Evolutionary conservation across 2,113 vertebrate genomes (phyloP).

Genomic region (Chaetorhynchus papuensis): DNA sequence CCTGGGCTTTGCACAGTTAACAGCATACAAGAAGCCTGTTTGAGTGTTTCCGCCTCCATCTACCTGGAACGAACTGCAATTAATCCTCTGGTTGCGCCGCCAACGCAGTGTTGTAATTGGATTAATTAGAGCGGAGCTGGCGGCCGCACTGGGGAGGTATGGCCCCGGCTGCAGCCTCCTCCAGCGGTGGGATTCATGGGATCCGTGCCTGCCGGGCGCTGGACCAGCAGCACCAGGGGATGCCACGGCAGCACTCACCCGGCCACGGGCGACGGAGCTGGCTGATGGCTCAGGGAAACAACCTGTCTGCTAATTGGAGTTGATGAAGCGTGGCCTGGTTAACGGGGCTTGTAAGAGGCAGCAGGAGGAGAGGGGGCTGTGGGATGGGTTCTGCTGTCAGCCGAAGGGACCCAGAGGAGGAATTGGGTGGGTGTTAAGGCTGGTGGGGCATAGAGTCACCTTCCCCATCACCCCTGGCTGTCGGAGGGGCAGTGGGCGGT

Average conservation of each 20-base stretch:
- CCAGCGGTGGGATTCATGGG: rapidly evolving
- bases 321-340: neutral
- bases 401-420: rapidly evolving
- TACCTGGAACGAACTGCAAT: slow-evolving; percentile 19
- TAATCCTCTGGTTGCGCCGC: neutral
- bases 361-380: neutral
- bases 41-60: neutral
- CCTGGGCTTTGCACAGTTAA: neutral
- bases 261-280: rapidly evolving
- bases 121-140: slow-evolving; percentile 5
- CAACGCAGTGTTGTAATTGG: neutral
- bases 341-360: neutral
- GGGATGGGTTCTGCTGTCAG: neutral
- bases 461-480: neutral
- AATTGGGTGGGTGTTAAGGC: neutral
- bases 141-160: neutral
- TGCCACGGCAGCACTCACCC: rapidly evolving
- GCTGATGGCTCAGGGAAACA: neutral
- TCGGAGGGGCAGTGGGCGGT: neutral
- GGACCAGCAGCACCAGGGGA: neutral
- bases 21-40: neutral
- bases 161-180: neutral
- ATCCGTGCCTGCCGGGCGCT: rapidly evolving
- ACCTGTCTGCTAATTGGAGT: neutral
- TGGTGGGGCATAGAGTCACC: rapidly evolving